Percentiles rank a stretch among this genome's conserved stretches.
phyloP scores from a whole-genome alignment of 1,140 invertebrate species.

The Psix sp. region DNA sequence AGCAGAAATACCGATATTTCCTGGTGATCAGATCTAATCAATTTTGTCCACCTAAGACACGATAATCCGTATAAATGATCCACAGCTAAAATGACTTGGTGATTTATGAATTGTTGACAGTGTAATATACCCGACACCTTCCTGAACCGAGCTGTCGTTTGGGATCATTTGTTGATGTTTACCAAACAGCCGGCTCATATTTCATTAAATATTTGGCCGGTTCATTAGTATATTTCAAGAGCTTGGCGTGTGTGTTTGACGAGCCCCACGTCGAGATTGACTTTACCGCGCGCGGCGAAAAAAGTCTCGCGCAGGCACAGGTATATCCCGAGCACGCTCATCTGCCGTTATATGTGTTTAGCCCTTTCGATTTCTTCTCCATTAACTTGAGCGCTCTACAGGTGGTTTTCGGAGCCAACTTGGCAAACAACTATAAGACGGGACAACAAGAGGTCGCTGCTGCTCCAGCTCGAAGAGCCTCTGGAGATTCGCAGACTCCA shows the following conservation, averaged over 20 bases:
- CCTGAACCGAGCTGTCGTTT: constrained; percentile 33
- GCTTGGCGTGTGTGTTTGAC: constrained; percentile 34
- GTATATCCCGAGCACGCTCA: constrained; percentile 18
- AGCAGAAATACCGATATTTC: too few species aligned
- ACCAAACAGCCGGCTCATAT: constrained; percentile 49
- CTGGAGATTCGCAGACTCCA: constrained; percentile 19
- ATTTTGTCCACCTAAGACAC: too few species aligned
- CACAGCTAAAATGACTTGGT: constrained; percentile 15
- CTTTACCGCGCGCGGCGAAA: constrained; percentile 15
- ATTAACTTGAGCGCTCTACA: constrained; percentile 50
- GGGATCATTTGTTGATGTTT: constrained; percentile 48
- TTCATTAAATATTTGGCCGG: constrained; percentile 51
- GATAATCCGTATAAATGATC: too few species aligned
- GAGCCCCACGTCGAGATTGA: constrained; percentile 18
- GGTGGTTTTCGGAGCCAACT: constrained; percentile 43
- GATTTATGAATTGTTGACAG: constrained; percentile 51
- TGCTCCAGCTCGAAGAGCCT: constrained; percentile 29
- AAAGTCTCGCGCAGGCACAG: constrained; percentile 28
- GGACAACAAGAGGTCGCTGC: constrained; percentile 18
- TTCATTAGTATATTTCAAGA: constrained; percentile 48
- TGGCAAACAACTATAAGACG: constrained; percentile 42
- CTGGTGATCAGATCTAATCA: too few species aligned
- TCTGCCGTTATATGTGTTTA: constrained; percentile 27
- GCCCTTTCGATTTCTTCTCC: constrained; percentile 59
- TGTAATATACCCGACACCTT: constrained; percentile 43